Conservation (phyloP, 2,888 invertebrate genomes). For the Gandaritis pyraliata region DNA sequence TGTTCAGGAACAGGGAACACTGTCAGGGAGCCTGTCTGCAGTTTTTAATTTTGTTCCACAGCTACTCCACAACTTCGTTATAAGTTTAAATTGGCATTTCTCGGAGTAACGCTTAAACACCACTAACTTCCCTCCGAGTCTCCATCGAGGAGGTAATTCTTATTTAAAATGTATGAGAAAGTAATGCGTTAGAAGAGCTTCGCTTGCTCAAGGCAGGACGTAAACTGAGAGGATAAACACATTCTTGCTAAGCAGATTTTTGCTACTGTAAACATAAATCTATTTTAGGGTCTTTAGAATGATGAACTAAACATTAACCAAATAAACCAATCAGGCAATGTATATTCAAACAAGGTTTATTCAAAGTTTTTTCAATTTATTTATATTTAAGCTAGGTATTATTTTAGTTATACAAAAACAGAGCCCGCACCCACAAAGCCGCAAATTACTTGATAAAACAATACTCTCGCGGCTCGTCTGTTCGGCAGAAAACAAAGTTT, state of each 20-base stretch:
- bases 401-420: not conserved
- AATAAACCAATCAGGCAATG: too few relatives aligned
- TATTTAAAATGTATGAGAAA: slow-evolving; percentile 32
- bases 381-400: not conserved
- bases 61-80: slow-evolving; percentile 27
- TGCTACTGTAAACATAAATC: not conserved
- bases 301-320: too few relatives aligned
- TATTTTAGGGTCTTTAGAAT: not conserved
- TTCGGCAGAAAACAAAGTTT: slow-evolving; percentile 28
- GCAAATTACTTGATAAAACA: slow-evolving; percentile 36
- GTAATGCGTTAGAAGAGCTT: slow-evolving; percentile 22
- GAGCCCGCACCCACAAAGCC: slow-evolving; percentile 13
- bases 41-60: slow-evolving; percentile 27
- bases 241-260: slow-evolving; percentile 18
- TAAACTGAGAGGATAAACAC: slow-evolving; percentile 17
- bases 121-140: slow-evolving; percentile 22
- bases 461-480: slow-evolving; percentile 32
- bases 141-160: slow-evolving; percentile 24
- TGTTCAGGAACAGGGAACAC: not conserved
- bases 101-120: slow-evolving; percentile 25
- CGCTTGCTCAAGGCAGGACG: slow-evolving; percentile 12
- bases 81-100: slow-evolving; percentile 32
- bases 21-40: slow-evolving; percentile 15
- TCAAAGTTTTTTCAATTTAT: not conserved
- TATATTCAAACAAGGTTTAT: too few relatives aligned